Percentiles rank a stretch among this genome's conserved stretches.
Conservation (phyloP, 2,797 vertebrate species). For the Rhadinocentrus ornatus region DNA sequence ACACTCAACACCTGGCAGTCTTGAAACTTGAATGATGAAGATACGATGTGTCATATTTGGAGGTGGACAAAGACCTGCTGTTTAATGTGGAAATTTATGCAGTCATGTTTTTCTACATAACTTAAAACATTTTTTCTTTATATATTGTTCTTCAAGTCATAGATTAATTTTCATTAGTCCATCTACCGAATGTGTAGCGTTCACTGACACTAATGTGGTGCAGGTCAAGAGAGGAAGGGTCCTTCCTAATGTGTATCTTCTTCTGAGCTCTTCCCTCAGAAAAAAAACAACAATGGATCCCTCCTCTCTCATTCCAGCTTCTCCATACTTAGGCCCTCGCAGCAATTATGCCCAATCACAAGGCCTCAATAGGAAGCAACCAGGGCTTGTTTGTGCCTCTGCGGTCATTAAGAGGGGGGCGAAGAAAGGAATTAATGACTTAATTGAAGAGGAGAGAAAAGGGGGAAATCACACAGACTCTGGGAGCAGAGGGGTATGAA, state of each 20-base stretch:
- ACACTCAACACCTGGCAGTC: constrained; percentile 88
- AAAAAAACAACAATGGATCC: constrained; percentile 94
- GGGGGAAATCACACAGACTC: constrained; percentile 88
- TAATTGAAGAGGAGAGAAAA: constrained; percentile 99
- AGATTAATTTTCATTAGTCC: constrained; percentile 86
- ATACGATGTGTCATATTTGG: constrained; percentile 96
- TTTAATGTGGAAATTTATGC: constrained; percentile 97
- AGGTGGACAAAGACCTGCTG: constrained; percentile 91
- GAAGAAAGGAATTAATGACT: constrained; percentile 99
- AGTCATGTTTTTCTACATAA: constrained; percentile 84
- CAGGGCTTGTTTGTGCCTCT: constrained; percentile 97
- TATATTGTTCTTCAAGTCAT: constrained; percentile 58
- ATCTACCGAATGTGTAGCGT: constrained; percentile 88
- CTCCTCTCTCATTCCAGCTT: constrained; percentile 81
- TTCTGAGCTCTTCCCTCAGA: constrained; percentile 87
- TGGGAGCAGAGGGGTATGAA: constrained; percentile 92
- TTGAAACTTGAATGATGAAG: constrained; percentile 95
- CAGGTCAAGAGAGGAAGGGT: constrained; percentile 94
- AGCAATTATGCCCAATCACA: constrained; percentile 99
- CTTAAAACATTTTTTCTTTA: constrained; percentile 83
- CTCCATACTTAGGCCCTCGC: constrained; percentile 91
- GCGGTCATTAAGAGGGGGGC: constrained; percentile 96
- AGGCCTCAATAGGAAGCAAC: constrained; percentile 97
- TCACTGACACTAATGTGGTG: constrained; percentile 92
- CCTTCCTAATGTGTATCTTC: constrained; percentile 92